A percentile compares a stretch with the other conserved stretches of the same genome.
Evolutionary conservation across 1,140 invertebrate genomes (phyloP).

Genomic region (Sarcophaga bullata): DNA sequence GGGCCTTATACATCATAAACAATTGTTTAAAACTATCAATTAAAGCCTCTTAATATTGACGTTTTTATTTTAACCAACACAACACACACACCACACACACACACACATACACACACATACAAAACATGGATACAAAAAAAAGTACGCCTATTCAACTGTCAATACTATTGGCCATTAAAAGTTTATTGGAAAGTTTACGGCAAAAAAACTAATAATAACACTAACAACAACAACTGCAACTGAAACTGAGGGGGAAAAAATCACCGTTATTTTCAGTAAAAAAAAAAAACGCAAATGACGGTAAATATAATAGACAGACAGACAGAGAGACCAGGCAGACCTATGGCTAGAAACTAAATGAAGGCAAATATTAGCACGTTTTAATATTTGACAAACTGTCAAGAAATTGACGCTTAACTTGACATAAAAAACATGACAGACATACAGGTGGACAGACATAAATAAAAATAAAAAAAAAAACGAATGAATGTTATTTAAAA

Average conservation of each 20-base stretch:
- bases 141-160: background rate
- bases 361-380: slow-evolving; percentile 37
- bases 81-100: background rate
- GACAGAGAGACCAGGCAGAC: background rate
- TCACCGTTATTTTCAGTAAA: background rate
- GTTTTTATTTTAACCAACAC: background rate
- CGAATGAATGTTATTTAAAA: background rate
- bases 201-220: background rate
- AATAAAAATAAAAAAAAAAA: background rate
- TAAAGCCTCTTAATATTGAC: slow-evolving; percentile 15
- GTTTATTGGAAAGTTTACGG: background rate
- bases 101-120: background rate
- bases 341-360: background rate
- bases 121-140: background rate
- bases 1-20: slow-evolving; percentile 13
- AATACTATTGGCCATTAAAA: background rate
- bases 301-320: background rate
- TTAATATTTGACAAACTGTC: slow-evolving; percentile 40
- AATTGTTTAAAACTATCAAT: slow-evolving; percentile 11
- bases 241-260: background rate
- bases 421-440: slow-evolving; percentile 34
- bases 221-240: background rate
- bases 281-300: background rate
- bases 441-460: background rate
- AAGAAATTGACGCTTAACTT: slow-evolving; percentile 38